Percentiles rank a stretch among this genome's conserved stretches.
phyloP scores from a whole-genome alignment of 1,140 invertebrate species.

The Pomacea maculata region DNA sequence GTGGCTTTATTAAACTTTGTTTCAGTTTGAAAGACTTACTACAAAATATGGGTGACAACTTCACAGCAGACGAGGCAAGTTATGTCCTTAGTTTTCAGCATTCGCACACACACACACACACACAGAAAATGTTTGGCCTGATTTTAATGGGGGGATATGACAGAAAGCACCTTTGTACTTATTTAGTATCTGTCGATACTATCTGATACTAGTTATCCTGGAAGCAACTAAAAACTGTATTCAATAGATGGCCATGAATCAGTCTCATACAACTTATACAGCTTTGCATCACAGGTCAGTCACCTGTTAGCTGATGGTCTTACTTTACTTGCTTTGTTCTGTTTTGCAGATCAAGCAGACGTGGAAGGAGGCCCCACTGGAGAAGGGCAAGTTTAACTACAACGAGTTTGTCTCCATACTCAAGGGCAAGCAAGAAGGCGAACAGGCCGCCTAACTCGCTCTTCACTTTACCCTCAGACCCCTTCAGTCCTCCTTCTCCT shows the following conservation, averaged over 20 bases:
- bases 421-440: conserved; percentile 62
- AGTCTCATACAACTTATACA: no score
- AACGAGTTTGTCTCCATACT: conserved; percentile 88
- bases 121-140: no score
- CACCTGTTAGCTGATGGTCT: no score
- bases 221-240: no score
- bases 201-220: no score
- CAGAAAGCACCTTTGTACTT: no score
- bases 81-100: no score
- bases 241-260: no score
- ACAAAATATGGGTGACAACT: conserved; percentile 97
- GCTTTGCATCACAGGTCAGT: no score
- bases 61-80: conserved; percentile 83
- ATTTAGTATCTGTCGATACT: no score
- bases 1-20: conserved; percentile 23
- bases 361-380: conserved; percentile 94
- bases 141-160: no score
- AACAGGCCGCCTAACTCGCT: conserved; percentile 25
- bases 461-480: conserved; percentile 5
- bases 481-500: conserved; percentile 8
- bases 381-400: conserved; percentile 93
- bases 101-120: no score
- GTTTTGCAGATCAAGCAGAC: conserved; percentile 81
- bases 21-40: conserved; percentile 89
- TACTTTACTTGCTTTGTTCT: not conserved